A percentile compares a stretch with the other conserved stretches of the same genome.
Evolutionary conservation across 2,888 invertebrate species (phyloP).

Genomic region (Andrena haemorrhoa): DNA sequence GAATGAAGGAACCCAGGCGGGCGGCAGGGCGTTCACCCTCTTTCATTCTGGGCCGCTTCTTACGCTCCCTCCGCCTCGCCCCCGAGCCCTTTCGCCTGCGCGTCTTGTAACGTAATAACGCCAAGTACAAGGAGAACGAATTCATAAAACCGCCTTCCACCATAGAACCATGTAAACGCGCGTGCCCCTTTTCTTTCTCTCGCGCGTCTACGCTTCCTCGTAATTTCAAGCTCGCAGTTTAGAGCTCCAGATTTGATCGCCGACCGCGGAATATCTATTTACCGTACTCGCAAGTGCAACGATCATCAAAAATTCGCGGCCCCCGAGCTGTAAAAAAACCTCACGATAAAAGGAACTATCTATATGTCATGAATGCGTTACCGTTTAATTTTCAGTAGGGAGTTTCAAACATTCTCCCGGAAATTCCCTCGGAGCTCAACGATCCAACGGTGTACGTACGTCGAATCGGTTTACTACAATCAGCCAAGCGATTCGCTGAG

Average conservation of each 20-base stretch:
- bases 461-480: constrained; percentile 5
- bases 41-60: constrained; percentile 40
- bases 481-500: constrained; percentile 10
- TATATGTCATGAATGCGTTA: constrained; percentile 2
- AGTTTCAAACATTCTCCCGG: neutral
- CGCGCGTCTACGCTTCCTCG: neutral
- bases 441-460: constrained; percentile 3
- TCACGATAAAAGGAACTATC: constrained; percentile 32
- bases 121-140: constrained; percentile 48
- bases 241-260: too few relatives aligned
- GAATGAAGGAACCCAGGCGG: constrained; percentile 42
- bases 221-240: neutral
- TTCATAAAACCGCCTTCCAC: constrained; percentile 49
- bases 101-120: constrained; percentile 51
- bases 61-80: constrained; percentile 18
- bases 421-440: neutral
- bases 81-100: neutral
- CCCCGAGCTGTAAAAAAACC: constrained; percentile 30
- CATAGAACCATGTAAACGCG: constrained; percentile 29
- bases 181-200: neutral
- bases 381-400: constrained; percentile 34
- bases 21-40: constrained; percentile 54
- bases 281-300: neutral
- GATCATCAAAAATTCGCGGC: neutral
- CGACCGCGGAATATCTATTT: too few relatives aligned